Evolutionary conservation across 2,797 vertebrate species (phyloP), one percentile per base, ranked within the genome.

Genomic region (Pseudochaenichthys georgianus): DNA sequence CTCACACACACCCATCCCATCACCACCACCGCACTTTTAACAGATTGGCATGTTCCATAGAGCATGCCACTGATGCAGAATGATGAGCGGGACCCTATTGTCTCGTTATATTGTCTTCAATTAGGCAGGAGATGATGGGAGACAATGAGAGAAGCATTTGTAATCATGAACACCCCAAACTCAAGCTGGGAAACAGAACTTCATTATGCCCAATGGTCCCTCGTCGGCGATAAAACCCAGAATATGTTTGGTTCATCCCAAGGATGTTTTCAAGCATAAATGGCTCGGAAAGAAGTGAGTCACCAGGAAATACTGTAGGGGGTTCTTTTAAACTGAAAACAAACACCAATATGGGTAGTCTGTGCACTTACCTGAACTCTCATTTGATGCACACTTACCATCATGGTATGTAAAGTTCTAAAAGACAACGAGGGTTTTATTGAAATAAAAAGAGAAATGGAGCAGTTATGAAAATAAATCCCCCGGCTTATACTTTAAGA

Each of bases 181-280:
- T 84, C 92, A 90, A 45, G 89, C 92, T 91, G 92, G 70, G 92
- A 91, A 90, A 90, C 89, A 92, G 82, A 91, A 93, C 88, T 91
- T 93, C 92, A 93, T 93, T 93, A 93, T 83, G 88, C 90, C 85
- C 88, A 92, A 93, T 93, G 88, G 90, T 88, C 91, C 92, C 88
- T 69, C 67, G 75, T 91, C 64, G 84, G 77, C 86, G 16, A 91
- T 94, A 93, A 93, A 94, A 88, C 71, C 60, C 68, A 55, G 58
- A 89, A 88, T 88, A 81, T 87, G 79, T 84, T 73, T 73, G 48
- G 77, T 84, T 90, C 81, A 66, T 89, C 85, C 86, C 79, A 70
- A 70, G 74, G 82, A 89, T 72, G 87, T 85, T 91, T 88, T 79
- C 67, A 67, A 90, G 86, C 79, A 87, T 62, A 90, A 93, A 87